Evolutionary conservation across 2,888 invertebrate species (phyloP), one percentile per base, ranked within the genome.

Genomic region (Himalopsyche tibetana): DNA sequence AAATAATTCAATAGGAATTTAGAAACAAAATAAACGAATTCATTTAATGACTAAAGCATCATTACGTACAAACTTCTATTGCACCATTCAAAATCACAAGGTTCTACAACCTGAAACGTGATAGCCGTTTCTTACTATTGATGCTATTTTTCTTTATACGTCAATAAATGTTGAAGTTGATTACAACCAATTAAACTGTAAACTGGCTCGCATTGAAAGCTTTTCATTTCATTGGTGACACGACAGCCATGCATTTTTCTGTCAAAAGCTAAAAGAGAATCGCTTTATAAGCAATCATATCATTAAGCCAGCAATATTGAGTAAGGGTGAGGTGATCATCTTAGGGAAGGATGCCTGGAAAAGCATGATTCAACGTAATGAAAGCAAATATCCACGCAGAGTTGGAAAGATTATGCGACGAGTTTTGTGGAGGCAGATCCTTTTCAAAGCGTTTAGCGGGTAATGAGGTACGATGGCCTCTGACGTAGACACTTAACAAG

Each of bases 381-480:
- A 85, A 85, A 80, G 85, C 80, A 82, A 85, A 85, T 85, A 74
- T 74, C 74, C 15, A 85, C 82, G 85, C 69, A 82, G 51, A 82
- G 82, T 74, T 82, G 79, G 82, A 79, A 56, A 85, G 85, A 85
- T 85, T 85, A 82, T 38, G 38, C 74, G 82, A 82, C 63, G 85
- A 82, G 79, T 85, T 82, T 85, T 82, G 85, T 17, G 85, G 84
- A 74, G 82, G 85, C 74, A 40, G 36, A 85, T 85, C 82, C 85
- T 80, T 85, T 85, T 82, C 82, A 85, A 85, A 85, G 85, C 85
- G 85, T 82, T 85, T 85, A 82, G 82, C 82, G 80, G 85, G 82
- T 82, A 82, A 85, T 85, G 85, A 85, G 85, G 69, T 74, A 74
- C 74, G 74, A 82, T 82, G 28, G 55, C 51, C 55, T 55, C 82